Percentiles rank a stretch among this genome's conserved stretches.
Evolutionary conservation across 2,797 vertebrate genomes (phyloP).

Genomic region (Acridotheres tristis): DNA sequence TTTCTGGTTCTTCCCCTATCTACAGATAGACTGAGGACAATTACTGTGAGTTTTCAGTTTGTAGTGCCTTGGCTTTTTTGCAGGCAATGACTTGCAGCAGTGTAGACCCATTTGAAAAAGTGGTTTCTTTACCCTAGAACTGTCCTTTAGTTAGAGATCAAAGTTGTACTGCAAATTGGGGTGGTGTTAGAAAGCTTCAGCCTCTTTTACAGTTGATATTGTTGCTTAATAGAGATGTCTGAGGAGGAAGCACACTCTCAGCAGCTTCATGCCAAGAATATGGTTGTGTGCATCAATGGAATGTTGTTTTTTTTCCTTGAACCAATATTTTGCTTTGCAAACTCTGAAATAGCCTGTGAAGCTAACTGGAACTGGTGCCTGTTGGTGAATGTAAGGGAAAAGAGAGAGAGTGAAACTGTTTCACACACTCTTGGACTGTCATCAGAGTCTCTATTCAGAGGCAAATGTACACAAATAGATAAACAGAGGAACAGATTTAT

Average conservation of each 20-base stretch:
- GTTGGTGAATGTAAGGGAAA: background rate
- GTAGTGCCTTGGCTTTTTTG: background rate
- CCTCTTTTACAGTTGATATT: background rate
- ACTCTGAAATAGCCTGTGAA: background rate
- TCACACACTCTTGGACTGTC: background rate
- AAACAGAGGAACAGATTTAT: background rate
- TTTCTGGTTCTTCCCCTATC: background rate
- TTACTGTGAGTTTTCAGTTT: background rate
- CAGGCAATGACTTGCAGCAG: background rate
- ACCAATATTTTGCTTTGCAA: conserved; percentile 3
- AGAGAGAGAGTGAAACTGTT: background rate
- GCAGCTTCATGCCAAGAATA: background rate
- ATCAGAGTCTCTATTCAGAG: background rate
- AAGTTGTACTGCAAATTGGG: background rate
- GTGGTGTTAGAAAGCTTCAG: background rate
- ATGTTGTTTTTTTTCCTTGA: conserved; percentile 6
- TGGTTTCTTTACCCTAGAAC: background rate
- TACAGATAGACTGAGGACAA: background rate
- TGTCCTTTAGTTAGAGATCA: conserved; percentile 7
- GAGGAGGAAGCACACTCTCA: background rate
- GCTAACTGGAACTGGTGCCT: background rate
- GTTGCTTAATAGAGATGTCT: background rate
- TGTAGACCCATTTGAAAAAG: background rate
- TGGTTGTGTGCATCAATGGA: background rate
- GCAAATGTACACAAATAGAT: background rate